Base-by-base conservation (phyloP, 1,140 invertebrate species). In the Coenobita brevimanus region DNA sequence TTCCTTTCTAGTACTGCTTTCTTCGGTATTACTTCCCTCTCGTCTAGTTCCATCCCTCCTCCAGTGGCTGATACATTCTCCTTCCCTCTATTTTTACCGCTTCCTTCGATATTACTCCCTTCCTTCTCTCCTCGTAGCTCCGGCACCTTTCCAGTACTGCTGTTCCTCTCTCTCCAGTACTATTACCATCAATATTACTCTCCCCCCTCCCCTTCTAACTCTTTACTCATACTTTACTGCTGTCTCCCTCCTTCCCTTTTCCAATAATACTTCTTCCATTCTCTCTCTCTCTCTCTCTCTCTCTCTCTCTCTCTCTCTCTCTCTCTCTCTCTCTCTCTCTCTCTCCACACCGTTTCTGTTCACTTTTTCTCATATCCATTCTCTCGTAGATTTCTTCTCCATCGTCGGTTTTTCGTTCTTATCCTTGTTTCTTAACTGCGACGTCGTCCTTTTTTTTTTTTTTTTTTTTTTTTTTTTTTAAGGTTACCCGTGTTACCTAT, bases 281-380 rank as follows among this genome's bases (percentile, higher is more conserved):
- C 73, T 76, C 73, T 76, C 73, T 71, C 4, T 30, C 67, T 71
- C 4, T 30, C 67, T 71, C 67, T 71, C 67, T 71, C 67, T 30
- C 67, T 71, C 67, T 30, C 67, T 71, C 67, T 71, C 67, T 71
- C 67, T 71, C 67, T 30, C 67, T 71, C 67, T 69, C 64, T 69
- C 64, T 69, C 24, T 69, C 24, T 69, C 64, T 69, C 67, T 30
- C 24, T 71, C 67, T 30, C 67, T 71, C 24, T 30, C 67, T 71
- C 67, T 30, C 67, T 71, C 67, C 21, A 24, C 3, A 4, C 21
- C 67, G 4, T 38, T 30, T 33, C 21, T 33, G 27, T 33, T 30
- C 24, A 33, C 67, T 30, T 33, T 71, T 21, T 30, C 67, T 71
- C 67, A 6, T 21, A 33, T 33, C 21, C 67, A 33, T 21, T 30